phyloP scores from a whole-genome alignment of 2,113 vertebrate species.

The Chionomys nivalis region DNA sequence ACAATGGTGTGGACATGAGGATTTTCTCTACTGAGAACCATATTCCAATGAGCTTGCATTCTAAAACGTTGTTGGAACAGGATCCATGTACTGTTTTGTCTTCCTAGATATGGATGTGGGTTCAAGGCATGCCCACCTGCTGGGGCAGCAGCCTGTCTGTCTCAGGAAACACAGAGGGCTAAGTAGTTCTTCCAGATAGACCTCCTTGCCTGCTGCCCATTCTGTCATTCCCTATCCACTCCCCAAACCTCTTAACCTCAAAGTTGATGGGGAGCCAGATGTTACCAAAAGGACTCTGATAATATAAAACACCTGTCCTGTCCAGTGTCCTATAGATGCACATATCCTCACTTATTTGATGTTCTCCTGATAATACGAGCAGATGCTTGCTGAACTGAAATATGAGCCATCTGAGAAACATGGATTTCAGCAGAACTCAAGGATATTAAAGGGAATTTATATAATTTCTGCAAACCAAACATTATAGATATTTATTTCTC shows the following conservation, averaged over 20 bases:
- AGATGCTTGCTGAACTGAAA: conserved; percentile 35
- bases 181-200: fast-evolving
- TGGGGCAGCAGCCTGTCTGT: not conserved
- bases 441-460: conserved; percentile 60
- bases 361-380: conserved; percentile 52
- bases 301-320: conserved; percentile 69
- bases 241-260: conserved; percentile 25
- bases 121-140: not conserved
- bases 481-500: not conserved
- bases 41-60: not conserved
- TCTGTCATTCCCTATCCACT: not conserved
- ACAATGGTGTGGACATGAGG: not conserved
- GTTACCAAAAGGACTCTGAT: not conserved
- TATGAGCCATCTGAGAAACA: conserved; percentile 53
- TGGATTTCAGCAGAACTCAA: not conserved
- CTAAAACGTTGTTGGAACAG: not conserved
- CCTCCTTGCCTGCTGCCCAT: not conserved
- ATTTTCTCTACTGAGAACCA: conserved; percentile 37
- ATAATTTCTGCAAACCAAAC: not conserved
- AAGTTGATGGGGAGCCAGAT: not conserved
- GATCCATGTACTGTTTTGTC: conserved; percentile 3
- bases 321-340: conserved; percentile 72
- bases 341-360: conserved; percentile 53
- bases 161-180: not conserved
- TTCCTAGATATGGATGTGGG: conserved; percentile 29